Conservation (phyloP, 2,888 invertebrate genomes). For the Apamea crenata region DNA sequence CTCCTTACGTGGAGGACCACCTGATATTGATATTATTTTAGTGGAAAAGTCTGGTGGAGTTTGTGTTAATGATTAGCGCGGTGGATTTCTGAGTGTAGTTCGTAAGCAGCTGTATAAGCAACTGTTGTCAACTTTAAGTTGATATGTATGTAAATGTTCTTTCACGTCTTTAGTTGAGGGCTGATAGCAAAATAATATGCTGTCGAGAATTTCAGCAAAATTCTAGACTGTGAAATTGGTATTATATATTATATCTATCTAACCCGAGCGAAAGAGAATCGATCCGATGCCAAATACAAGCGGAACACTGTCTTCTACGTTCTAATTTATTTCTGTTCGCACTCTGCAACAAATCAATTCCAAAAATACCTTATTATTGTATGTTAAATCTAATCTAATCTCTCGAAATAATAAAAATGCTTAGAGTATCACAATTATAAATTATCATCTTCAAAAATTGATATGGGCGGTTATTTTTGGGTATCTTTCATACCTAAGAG, state of each 20-base stretch:
- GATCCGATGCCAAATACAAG: not conserved
- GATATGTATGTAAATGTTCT: too few species aligned
- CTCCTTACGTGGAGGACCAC: conserved; percentile 43
- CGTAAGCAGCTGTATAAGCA: conserved; percentile 2
- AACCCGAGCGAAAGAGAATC: not conserved
- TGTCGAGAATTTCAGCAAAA: not conserved
- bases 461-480: conserved; percentile 20
- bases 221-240: not conserved
- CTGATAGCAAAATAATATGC: too few species aligned
- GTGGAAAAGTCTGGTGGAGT: conserved; percentile 22
- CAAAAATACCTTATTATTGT: not conserved
- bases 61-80: conserved; percentile 25
- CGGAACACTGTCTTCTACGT: not conserved
- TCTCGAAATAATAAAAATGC: not conserved
- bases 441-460: conserved; percentile 1
- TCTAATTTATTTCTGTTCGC: not conserved
- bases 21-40: conserved; percentile 45
- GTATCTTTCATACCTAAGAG: conserved; percentile 4
- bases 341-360: not conserved
- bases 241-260: not conserved
- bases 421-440: not conserved
- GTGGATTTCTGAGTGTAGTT: not conserved
- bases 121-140: too few species aligned
- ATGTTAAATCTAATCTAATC: conserved; percentile 9
- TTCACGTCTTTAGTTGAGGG: not conserved